Percentiles rank a stretch among this genome's conserved stretches.
phyloP scores from a whole-genome alignment of 2,888 invertebrate species.

The Caenorhabditis sinica region DNA sequence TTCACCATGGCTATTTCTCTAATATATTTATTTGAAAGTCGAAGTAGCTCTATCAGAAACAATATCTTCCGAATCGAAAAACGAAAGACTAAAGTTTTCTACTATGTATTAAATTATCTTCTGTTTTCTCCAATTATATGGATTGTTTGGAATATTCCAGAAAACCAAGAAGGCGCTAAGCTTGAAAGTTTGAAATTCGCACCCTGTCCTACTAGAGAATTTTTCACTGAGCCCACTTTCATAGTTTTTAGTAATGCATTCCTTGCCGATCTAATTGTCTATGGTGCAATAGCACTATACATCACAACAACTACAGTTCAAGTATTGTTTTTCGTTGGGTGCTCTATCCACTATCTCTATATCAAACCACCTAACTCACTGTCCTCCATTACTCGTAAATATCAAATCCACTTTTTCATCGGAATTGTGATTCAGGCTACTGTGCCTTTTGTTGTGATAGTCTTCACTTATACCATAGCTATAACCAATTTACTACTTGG shows the following conservation, averaged over 20 bases:
- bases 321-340: background rate
- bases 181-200: background rate
- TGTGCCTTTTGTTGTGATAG: background rate
- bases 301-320: background rate
- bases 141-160: background rate
- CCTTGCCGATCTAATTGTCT: background rate
- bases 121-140: background rate
- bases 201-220: conserved; percentile 16
- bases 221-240: background rate
- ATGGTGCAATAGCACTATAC: background rate
- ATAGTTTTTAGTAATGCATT: background rate
- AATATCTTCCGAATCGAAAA: background rate
- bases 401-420: conserved; percentile 8
- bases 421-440: background rate
- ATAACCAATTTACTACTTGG: too few species aligned
- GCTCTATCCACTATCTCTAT: background rate
- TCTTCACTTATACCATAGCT: background rate
- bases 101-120: conserved; percentile 5
- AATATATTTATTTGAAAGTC: conserved; percentile 5
- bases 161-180: conserved; percentile 1
- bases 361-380: background rate
- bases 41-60: background rate
- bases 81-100: background rate
- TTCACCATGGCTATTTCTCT: background rate
- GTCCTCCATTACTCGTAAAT: background rate